These are phyloP conservation scores for Drosophila grimshawi DNA, from an alignment of 1,140 invertebrate species.

Conservation along the genomic window DNA sequence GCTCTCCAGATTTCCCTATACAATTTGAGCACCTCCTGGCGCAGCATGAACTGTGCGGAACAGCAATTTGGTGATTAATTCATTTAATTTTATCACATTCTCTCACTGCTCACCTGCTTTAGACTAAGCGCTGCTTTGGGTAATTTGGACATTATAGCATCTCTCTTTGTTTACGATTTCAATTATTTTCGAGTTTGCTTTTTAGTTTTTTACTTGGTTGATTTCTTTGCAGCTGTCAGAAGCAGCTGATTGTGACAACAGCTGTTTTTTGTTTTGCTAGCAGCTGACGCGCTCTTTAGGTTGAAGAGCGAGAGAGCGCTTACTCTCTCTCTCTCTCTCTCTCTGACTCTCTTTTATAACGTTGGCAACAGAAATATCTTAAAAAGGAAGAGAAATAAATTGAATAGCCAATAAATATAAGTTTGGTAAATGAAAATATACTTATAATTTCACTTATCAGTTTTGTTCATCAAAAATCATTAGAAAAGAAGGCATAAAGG, in stretches of 20 bases:
- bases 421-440: not conserved
- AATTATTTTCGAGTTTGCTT: not conserved
- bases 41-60: constrained; percentile 88
- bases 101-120: constrained; percentile 84
- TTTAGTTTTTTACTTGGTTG: not conserved
- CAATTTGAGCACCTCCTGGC: constrained; percentile 90
- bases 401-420: not conserved
- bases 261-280: constrained; percentile 37
- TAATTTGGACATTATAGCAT: constrained; percentile 84
- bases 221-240: not conserved
- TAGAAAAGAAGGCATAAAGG: no score
- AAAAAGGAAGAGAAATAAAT: not conserved
- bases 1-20: constrained; percentile 90
- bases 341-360: not conserved
- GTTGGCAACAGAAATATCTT: not conserved
- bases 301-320: not conserved
- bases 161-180: not conserved
- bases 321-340: no score
- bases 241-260: constrained; percentile 54
- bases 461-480: no score
- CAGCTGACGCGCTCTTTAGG: constrained; percentile 3
- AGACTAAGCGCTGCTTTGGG: constrained; percentile 86
- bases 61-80: constrained; percentile 15
- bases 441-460: no score
- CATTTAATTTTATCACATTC: constrained; percentile 6